phyloP scores from a whole-genome alignment of 2,888 invertebrate species.

The Erannis defoliaria region DNA sequence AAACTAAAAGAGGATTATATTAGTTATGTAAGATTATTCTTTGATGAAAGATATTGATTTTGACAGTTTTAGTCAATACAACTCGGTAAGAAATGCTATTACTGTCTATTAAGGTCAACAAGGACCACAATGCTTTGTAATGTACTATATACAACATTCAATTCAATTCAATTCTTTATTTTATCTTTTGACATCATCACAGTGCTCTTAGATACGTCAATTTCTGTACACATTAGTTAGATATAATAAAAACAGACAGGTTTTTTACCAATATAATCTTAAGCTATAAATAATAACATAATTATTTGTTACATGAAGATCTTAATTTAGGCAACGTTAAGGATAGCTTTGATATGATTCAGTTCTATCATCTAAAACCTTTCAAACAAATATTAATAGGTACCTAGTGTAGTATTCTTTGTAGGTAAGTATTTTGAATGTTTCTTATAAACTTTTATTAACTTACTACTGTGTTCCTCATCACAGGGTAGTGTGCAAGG shows the following conservation, averaged over 20 bases:
- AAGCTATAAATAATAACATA: no score
- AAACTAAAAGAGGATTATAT: slow-evolving; percentile 62
- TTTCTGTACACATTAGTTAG: no score
- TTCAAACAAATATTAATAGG: background rate
- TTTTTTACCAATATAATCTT: no score
- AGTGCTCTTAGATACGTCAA: no score
- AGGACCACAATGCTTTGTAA: no score
- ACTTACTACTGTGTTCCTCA: slow-evolving; percentile 75
- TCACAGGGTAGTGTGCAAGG: slow-evolving; percentile 70
- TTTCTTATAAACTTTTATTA: background rate
- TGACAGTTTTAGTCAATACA: background rate
- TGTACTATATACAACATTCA: no score
- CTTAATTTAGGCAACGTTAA: no score
- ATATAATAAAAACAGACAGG: no score
- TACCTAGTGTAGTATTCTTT: slow-evolving; percentile 1
- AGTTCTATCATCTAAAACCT: slow-evolving; percentile 5
- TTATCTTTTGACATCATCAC: no score
- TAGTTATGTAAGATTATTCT: background rate
- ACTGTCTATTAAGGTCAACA: no score
- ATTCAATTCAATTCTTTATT: no score
- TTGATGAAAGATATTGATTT: background rate
- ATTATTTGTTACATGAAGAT: no score
- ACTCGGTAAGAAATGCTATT: background rate
- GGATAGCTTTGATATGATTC: background rate
- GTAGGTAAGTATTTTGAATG: background rate